phyloP scores from a whole-genome alignment of 2,888 invertebrate species.

The Eristalis tenax region DNA sequence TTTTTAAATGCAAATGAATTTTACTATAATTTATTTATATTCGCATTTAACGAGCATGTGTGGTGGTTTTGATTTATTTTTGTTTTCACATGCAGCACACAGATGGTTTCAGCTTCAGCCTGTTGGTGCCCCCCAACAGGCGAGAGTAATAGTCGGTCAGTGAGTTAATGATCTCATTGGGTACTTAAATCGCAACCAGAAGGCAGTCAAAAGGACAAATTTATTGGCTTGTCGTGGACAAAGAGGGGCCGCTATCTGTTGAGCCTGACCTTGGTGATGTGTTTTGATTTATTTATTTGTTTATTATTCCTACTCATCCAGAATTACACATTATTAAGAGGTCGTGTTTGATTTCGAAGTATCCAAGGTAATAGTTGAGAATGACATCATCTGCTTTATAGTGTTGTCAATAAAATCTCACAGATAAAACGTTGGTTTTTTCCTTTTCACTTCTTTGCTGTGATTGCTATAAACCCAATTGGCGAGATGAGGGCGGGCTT shows the following conservation, averaged over 20 bases:
- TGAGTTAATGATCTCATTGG: constrained; percentile 54
- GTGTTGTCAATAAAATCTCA: not conserved
- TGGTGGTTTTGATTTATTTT: constrained; percentile 4
- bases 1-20: constrained; percentile 58
- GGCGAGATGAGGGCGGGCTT: not conserved
- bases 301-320: not conserved
- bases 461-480: not conserved
- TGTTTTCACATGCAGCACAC: not conserved
- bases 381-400: not conserved
- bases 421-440: not conserved
- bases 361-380: not conserved
- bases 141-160: not conserved
- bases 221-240: constrained; percentile 20
- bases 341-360: not conserved
- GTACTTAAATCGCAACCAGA: constrained; percentile 21
- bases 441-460: not conserved
- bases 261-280: not conserved
- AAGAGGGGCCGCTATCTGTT: constrained; percentile 40
- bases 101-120: not conserved
- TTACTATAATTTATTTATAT: constrained; percentile 24
- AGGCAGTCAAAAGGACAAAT: constrained; percentile 21
- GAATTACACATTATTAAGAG: not conserved
- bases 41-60: constrained; percentile 43
- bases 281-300: not conserved
- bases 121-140: not conserved